Base-by-base conservation (phyloP, 92 coral and sea anemone species). In the Palythoa caribaeorum region DNA sequence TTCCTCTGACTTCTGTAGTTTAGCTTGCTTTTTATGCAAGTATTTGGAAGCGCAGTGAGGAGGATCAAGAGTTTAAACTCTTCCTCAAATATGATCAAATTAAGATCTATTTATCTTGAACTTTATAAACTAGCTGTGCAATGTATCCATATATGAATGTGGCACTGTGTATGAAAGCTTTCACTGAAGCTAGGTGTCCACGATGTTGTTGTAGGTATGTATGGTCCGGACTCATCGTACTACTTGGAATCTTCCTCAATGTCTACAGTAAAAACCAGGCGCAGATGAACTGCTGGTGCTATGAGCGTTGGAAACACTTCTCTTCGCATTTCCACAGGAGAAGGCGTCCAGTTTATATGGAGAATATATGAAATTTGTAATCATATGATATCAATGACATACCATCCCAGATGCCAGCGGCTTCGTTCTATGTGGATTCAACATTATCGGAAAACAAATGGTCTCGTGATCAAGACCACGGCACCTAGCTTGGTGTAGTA, bases 221-320 rank as follows among this genome's bases (percentile, higher is more conserved):
- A 13, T 97, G 99, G 99, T 97, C 99, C 48, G 99, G 97, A 13
- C 86, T 90, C 62, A 93, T 97, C 36, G 99, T 97, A 2, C 92
- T 94, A 12, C 54, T 92, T 16, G 99, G 99, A 40, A 97, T 97
- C 83, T 90, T 91, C 72, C 92, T 97, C 16, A 97, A 97, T 71
- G 93, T 95, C 7, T 97, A 97, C 92, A 97, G 99, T 83, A 97
- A 97, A 79, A 97, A 97, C 83, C 88, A 89, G 89, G 75, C 88
- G 16, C 84, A 38, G 68, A 84, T 90, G 93, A 90, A 96, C 77
- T 83, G 94, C 20, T 84, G 92, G 88, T 83, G 92, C 59, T 66
- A 62, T 10, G 88, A 87, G 80, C 90, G 87, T 20, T 84, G 90
- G 80, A 84, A 55, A 66, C 87, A 84, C 55, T 50, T 87, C 71